Conservation (phyloP, 2,797 vertebrate species). For the Salmo trutta region DNA sequence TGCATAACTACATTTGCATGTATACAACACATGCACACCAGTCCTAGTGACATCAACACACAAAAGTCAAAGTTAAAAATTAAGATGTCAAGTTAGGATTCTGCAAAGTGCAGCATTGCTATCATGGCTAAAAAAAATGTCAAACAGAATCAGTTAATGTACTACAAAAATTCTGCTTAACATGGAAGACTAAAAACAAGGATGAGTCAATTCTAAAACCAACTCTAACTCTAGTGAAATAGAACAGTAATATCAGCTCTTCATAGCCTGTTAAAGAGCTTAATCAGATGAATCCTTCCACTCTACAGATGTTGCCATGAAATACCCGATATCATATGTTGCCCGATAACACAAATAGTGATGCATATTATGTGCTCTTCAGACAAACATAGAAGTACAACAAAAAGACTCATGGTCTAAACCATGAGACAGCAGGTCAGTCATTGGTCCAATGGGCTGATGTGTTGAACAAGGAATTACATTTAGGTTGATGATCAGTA, state of each 20-base stretch:
- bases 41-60: background rate
- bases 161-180: background rate
- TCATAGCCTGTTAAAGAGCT: background rate
- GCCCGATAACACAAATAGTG: background rate
- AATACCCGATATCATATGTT: background rate
- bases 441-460: constrained; percentile 28
- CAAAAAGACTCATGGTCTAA: background rate
- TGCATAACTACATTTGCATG: background rate
- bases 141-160: background rate
- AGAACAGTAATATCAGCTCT: background rate
- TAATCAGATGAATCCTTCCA: background rate
- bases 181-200: background rate
- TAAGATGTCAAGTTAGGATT: background rate
- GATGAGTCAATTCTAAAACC: background rate
- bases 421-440: background rate
- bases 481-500: background rate
- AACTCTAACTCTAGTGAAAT: background rate
- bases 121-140: background rate
- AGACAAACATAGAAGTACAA: background rate
- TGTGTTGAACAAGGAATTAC: background rate
- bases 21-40: background rate
- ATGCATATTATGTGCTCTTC: constrained; percentile 7
- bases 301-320: background rate
- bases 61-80: background rate
- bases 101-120: constrained; percentile 1